Evolutionary conservation across 2,888 invertebrate genomes (phyloP), one percentile per base, ranked within the genome.

Genomic region (Drosophila barbarae): DNA sequence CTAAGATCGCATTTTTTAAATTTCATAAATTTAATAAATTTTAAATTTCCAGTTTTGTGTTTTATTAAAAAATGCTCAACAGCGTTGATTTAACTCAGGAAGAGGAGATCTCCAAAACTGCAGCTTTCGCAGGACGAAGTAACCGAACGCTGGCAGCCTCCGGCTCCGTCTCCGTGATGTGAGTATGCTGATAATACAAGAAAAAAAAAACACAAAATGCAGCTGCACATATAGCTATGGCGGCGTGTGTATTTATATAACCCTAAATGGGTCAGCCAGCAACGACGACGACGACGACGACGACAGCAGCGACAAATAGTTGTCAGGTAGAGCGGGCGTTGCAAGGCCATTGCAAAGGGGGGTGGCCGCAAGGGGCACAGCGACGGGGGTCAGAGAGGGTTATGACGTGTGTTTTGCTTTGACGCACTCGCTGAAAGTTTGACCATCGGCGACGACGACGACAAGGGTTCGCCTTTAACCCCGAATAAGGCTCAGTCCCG

Each of bases 401-500:
- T 74, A 74, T 82, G 77, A 77, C 83, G 83, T 79, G 75, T 73
- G 64, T 70, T 67, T 73, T 66, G 78, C 73, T 77, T 78, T 80
- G 83, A 76, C 84, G 77, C 82, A 82, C 67, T 76, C 58, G 41
- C 42, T 57, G 38, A 42, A 49, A 8, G 47, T 15, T 15, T 32
- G 60, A 46, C 68, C 65, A 66, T 60, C 61, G 36, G 52, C 18
- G 26, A 47, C 60, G 35, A 30, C 44, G 44, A 41, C 46, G 35
- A 44, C 26, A 26, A 26, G 30, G 46, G 51, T 39, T 39, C 21
- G 42, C 36, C 36, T 42, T 65, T 53, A 35, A 64, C 28, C 61
- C 65, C 59, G 23, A 59, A 32, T 26, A 32, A 32, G 44, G 18
- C 65, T 36, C 34, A 42, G 10, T 23, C 30, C n/a, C n/a, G 9